Conservation (phyloP, 2,888 invertebrate species). For the Oligia strigilis region DNA sequence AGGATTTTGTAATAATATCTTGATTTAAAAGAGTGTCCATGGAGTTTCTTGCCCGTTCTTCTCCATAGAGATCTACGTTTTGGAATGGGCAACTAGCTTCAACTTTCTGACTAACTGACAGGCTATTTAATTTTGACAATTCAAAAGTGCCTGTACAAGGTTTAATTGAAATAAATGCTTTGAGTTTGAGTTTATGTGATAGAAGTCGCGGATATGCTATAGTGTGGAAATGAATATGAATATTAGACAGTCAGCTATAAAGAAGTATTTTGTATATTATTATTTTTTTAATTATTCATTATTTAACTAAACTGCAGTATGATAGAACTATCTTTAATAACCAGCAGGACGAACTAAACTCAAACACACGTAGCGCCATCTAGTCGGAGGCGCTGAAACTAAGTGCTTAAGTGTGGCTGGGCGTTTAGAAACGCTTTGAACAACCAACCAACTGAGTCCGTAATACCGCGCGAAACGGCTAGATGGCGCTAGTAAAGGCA, state of each 20-base stretch:
- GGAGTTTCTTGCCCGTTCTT: no score
- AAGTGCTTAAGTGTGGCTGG: conserved; percentile 1
- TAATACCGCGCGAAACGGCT: conserved; percentile 27
- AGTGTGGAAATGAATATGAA: background rate
- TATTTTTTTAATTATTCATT: background rate
- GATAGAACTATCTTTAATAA: background rate
- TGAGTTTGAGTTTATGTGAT: background rate
- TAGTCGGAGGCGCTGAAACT: conserved; percentile 69
- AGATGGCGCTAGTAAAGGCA: conserved; percentile 76
- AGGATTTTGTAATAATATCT: no score
- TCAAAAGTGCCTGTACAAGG: no score
- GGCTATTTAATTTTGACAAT: no score
- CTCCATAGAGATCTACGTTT: no score
- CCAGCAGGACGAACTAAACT: background rate
- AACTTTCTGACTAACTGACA: no score
- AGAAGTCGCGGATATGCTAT: background rate
- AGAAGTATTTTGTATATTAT: background rate
- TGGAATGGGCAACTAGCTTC: no score
- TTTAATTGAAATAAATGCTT: no score
- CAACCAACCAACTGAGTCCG: conserved; percentile 10
- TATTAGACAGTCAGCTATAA: background rate
- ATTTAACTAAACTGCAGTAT: background rate
- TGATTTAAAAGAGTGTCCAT: no score
- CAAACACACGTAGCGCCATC: conserved; percentile 74
- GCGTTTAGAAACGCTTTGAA: conserved; percentile 9